Percentiles rank a stretch among this genome's conserved stretches.
These are phyloP conservation scores for Cyprinus carpio DNA, from an alignment of 2,113 vertebrate species.

Conservation along the genomic window DNA sequence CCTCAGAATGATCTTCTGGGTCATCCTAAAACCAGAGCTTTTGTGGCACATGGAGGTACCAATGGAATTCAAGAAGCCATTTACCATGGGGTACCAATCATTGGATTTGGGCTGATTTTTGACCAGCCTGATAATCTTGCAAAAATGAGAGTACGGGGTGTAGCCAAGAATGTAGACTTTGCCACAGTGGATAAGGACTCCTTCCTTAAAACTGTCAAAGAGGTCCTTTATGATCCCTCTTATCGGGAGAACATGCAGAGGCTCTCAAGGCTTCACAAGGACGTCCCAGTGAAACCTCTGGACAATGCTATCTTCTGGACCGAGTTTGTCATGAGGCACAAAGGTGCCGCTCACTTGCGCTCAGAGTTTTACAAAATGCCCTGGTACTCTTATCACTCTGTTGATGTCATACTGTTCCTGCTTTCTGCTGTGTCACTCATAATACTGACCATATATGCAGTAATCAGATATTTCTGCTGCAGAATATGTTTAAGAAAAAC, in stretches of 20 bases:
- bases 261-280: no score
- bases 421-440: slow-evolving; percentile 29
- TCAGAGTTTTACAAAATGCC: slow-evolving; percentile 51
- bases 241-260: no score
- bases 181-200: no score
- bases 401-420: slow-evolving; percentile 47
- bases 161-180: no score
- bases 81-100: slow-evolving; percentile 48
- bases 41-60: slow-evolving; percentile 54
- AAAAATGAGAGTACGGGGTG: slow-evolving; percentile 32
- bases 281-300: no score
- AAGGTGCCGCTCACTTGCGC: slow-evolving; percentile 48
- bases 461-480: slow-evolving; percentile 39
- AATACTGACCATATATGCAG: neutral
- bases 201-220: no score
- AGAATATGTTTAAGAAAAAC: slow-evolving; percentile 18
- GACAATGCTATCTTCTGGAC: no score
- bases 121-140: slow-evolving; percentile 54
- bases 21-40: slow-evolving; percentile 48
- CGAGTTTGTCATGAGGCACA: no score
- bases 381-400: slow-evolving; percentile 50
- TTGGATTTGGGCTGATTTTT: slow-evolving; percentile 52
- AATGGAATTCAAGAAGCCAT: slow-evolving; percentile 56
- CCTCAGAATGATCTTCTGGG: slow-evolving; percentile 56
- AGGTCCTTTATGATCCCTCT: no score